These are phyloP conservation scores for Drosophila kohkoa DNA, from an alignment of 1,140 invertebrate genomes.

Conservation along the genomic window DNA sequence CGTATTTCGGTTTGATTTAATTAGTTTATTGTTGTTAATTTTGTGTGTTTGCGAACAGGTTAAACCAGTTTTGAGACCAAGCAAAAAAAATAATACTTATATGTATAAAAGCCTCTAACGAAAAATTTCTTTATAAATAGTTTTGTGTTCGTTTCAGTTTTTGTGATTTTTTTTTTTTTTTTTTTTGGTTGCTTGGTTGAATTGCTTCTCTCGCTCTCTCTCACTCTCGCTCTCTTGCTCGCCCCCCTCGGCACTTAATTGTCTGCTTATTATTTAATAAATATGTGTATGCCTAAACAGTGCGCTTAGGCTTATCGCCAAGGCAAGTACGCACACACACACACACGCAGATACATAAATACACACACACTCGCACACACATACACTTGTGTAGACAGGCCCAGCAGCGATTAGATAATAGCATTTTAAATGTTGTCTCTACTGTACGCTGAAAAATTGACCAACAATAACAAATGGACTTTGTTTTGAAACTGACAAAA, in stretches of 20 bases:
- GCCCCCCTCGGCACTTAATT: slow-evolving; percentile 42
- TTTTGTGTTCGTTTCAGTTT: slow-evolving; percentile 35
- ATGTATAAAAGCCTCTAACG: slow-evolving; percentile 3
- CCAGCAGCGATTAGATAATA: slow-evolving; percentile 71
- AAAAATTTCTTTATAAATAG: slow-evolving; percentile 61
- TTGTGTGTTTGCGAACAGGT: slow-evolving; percentile 60
- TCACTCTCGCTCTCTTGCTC: too few species aligned
- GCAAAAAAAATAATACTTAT: slow-evolving; percentile 31
- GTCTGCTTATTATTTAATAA: slow-evolving; percentile 71
- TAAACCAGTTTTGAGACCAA: slow-evolving; percentile 62
- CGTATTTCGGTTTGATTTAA: slow-evolving; percentile 76
- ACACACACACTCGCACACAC: slow-evolving; percentile 10
- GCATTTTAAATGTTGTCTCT: slow-evolving; percentile 77
- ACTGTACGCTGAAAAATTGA: slow-evolving; percentile 74
- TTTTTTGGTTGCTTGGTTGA: slow-evolving; percentile 11
- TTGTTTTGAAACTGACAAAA: slow-evolving; percentile 69
- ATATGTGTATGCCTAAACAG: slow-evolving; percentile 51
- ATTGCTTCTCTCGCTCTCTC: background rate
- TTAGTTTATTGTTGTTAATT: slow-evolving; percentile 78
- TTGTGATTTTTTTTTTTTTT: background rate
- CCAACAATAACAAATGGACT: slow-evolving; percentile 73
- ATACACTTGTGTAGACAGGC: background rate
- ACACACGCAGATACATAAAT: background rate
- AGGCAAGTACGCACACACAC: slow-evolving; percentile 19
- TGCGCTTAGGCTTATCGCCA: slow-evolving; percentile 71